Conservation (phyloP, 1,140 invertebrate species). For the Gerris buenoi region DNA sequence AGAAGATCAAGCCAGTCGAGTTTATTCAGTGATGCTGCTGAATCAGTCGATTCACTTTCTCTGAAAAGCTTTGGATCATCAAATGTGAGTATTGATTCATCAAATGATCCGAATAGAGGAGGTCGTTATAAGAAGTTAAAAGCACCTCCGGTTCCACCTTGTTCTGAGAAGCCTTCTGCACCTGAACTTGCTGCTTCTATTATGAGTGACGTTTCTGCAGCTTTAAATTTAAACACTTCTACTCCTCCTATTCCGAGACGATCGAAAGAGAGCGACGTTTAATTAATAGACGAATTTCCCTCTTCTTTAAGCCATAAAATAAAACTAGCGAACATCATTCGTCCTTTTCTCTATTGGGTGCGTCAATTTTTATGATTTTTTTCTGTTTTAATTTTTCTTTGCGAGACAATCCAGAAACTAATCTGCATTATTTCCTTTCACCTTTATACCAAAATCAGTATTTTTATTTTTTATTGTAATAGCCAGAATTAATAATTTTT, state of each 20-base stretch:
- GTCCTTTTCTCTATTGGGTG: too few relatives aligned
- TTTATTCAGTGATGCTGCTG: not conserved
- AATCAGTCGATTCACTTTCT: not conserved
- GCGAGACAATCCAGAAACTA: too few relatives aligned
- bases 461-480: too few relatives aligned
- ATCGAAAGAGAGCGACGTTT: not conserved
- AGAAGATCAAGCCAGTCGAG: not conserved
- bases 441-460: too few relatives aligned
- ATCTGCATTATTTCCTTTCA: too few relatives aligned
- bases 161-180: not conserved
- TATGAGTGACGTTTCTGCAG: not conserved
- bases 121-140: not conserved
- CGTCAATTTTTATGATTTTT: too few relatives aligned
- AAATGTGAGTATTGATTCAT: not conserved
- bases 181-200: not conserved
- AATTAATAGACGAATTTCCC: too few relatives aligned
- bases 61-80: not conserved
- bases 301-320: too few relatives aligned
- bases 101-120: not conserved
- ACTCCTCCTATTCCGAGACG: not conserved
- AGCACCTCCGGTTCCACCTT: not conserved
- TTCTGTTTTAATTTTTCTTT: too few relatives aligned
- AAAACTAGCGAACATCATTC: too few relatives aligned
- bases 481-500: too few relatives aligned
- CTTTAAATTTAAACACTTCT: not conserved